Evolutionary conservation across 35 echinoderm and acorn worm species (phyloP).

Genomic region (Stichopus chloronotus): DNA sequence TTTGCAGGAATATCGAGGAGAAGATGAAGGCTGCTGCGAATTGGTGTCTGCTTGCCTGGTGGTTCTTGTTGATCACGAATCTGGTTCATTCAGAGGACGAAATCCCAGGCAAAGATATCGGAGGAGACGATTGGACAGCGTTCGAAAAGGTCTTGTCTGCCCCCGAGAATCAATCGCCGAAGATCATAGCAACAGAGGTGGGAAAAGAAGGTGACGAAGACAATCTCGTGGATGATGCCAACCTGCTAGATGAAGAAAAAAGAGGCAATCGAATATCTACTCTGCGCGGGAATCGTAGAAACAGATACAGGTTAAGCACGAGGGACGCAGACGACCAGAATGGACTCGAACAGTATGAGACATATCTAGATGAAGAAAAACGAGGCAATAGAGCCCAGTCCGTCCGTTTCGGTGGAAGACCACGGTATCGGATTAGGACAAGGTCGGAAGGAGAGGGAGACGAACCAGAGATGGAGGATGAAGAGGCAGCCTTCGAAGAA

Average conservation of each 20-base stretch:
- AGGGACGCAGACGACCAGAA: neutral
- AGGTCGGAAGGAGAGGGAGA: neutral
- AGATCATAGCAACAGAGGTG: neutral
- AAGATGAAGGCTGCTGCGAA: neutral
- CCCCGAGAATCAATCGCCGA: neutral
- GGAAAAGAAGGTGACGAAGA: neutral
- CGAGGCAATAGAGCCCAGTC: neutral
- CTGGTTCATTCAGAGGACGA: neutral
- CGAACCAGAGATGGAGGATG: neutral
- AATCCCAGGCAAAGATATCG: neutral
- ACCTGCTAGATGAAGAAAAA: neutral
- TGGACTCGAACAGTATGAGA: neutral
- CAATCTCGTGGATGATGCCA: neutral
- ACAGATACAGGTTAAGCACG: neutral
- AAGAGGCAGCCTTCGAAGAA: neutral
- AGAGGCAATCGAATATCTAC: neutral
- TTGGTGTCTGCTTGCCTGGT: slow-evolving; percentile 17
- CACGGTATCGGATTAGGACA: neutral
- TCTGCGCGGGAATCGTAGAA: neutral
- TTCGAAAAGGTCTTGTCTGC: neutral
- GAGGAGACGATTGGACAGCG: slow-evolving; percentile 13
- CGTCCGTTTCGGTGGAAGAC: neutral
- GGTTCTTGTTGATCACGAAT: neutral
- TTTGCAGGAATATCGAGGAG: neutral
- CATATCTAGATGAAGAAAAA: neutral